Conservation (phyloP, 1,140 invertebrate species). For the Geopemphigus sp. region DNA sequence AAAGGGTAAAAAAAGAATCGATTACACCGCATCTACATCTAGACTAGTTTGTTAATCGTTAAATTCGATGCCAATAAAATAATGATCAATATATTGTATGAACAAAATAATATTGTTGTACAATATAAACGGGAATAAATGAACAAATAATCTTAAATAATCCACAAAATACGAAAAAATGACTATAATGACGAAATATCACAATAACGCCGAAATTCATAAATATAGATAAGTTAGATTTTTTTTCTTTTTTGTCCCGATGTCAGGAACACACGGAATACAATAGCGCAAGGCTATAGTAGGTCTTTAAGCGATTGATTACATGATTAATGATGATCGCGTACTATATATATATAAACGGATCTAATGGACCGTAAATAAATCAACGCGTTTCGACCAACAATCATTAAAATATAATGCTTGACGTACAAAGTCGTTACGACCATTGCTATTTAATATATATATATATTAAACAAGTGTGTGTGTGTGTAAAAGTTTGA, state of each 20-base stretch:
- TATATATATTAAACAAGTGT: too few relatives aligned
- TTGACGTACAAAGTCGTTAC: slow-evolving; percentile 4
- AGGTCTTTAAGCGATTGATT: slow-evolving; percentile 8
- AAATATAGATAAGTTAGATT: background rate
- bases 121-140: too few relatives aligned
- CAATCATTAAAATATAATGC: background rate
- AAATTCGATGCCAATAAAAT: too few relatives aligned
- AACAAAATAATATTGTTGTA: too few relatives aligned
- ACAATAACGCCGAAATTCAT: background rate
- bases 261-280: background rate
- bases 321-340: slow-evolving; percentile 20
- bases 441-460: background rate
- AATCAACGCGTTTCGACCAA: background rate
- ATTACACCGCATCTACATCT: too few relatives aligned
- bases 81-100: too few relatives aligned
- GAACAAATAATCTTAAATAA: too few relatives aligned
- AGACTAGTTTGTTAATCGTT: too few relatives aligned
- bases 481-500: background rate
- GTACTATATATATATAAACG: background rate
- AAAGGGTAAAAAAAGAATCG: too few relatives aligned
- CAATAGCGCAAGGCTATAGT: background rate
- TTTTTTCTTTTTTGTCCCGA: too few relatives aligned
- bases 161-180: background rate
- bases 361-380: slow-evolving; percentile 16
- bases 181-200: background rate